Percentiles rank a stretch among this genome's conserved stretches.
Conservation (phyloP, 2,797 vertebrate species). For the Antrozous pallidus region DNA sequence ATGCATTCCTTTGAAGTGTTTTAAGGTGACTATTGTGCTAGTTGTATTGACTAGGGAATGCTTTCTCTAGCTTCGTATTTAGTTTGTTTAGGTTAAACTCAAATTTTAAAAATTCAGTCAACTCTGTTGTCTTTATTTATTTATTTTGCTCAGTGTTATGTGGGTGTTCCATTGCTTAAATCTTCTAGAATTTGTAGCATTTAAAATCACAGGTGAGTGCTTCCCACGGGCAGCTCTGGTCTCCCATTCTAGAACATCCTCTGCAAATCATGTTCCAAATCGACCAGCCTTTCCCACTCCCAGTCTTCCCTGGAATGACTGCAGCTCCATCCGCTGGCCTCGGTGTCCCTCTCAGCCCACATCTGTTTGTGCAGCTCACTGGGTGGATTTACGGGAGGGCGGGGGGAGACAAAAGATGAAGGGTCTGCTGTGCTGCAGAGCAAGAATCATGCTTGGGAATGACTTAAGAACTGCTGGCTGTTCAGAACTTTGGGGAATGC, state of each 20-base stretch:
- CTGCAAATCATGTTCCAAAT: not conserved
- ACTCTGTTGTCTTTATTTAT: not conserved
- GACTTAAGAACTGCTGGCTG: not conserved
- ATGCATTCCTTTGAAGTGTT: not conserved
- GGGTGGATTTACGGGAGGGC: not conserved
- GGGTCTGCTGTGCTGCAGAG: not conserved
- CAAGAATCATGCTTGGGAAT: no score
- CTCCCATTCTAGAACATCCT: constrained; percentile 7
- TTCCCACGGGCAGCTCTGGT: not conserved
- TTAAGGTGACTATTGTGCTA: not conserved
- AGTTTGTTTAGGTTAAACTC: not conserved
- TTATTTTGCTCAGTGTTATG: not conserved
- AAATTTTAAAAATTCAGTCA: constrained; percentile 16
- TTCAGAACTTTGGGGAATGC: not conserved
- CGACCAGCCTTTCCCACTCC: not conserved
- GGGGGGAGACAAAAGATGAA: not conserved
- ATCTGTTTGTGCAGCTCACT: not conserved
- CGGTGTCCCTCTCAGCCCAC: not conserved
- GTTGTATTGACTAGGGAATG: not conserved
- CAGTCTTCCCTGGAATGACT: not conserved
- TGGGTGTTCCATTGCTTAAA: not conserved
- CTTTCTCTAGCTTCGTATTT: not conserved
- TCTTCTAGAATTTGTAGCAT: not conserved
- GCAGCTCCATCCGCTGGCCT: not conserved
- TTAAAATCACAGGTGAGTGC: not conserved